Conservation (phyloP, 2,113 vertebrate genomes). For the Zeus faber region DNA sequence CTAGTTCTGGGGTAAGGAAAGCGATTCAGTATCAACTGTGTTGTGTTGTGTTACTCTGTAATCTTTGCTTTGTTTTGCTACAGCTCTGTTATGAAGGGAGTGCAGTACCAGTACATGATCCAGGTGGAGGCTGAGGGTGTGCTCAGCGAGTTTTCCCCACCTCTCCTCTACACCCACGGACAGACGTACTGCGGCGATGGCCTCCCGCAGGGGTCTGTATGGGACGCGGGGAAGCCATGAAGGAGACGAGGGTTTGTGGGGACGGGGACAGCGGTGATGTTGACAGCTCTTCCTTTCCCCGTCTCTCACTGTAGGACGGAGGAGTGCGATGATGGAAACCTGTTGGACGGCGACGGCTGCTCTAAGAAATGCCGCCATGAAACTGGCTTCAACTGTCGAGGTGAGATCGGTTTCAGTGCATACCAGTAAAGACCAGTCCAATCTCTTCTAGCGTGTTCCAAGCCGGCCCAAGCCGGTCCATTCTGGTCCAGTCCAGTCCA, state of each 20-base stretch:
- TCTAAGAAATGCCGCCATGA: constrained; percentile 87
- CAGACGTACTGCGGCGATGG: constrained; percentile 88
- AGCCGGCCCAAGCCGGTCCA: no score
- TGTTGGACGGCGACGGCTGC: constrained; percentile 89
- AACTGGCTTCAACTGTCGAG: constrained; percentile 82
- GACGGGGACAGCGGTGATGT: no score
- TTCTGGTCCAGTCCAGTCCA: no score
- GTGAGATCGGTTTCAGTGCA: constrained; percentile 71
- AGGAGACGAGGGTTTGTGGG: no score
- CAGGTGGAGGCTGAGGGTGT: constrained; percentile 77
- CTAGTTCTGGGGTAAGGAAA: no score
- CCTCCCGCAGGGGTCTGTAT: constrained; percentile 77
- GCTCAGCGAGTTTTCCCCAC: constrained; percentile 81
- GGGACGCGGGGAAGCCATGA: background rate
- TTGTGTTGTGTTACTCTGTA: no score
- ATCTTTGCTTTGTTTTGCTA: constrained; percentile 19
- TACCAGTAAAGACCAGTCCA: background rate
- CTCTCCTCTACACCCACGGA: constrained; percentile 80
- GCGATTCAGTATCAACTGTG: no score
- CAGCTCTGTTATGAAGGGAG: constrained; percentile 81
- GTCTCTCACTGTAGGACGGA: constrained; percentile 85
- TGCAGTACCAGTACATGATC: constrained; percentile 83
- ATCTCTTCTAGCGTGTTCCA: no score
- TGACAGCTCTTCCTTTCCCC: no score
- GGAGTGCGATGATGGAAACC: constrained; percentile 88